Conservation (phyloP, 2,113 vertebrate species). For the Genyomyrus donnyi region DNA sequence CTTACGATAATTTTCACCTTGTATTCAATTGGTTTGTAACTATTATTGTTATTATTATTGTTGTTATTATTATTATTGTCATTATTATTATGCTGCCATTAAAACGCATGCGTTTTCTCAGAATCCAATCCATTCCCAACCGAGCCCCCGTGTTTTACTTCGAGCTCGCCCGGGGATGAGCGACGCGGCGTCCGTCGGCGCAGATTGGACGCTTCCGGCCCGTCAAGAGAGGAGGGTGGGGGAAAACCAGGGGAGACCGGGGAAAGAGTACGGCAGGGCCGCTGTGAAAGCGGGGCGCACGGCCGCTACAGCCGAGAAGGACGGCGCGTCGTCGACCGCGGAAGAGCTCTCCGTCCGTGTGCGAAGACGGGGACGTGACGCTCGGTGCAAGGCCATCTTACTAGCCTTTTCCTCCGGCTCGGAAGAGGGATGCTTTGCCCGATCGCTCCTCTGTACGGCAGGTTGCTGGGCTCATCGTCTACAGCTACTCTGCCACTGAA, state of each 20-base stretch:
- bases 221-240: slow-evolving; percentile 3
- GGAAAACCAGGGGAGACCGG: slow-evolving; percentile 17
- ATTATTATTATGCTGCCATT: not conserved
- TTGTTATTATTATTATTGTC: not conserved
- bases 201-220: slow-evolving; percentile 24
- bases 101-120: not conserved
- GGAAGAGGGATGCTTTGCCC: not conserved
- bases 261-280: slow-evolving; percentile 15
- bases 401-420: not conserved
- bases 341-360: slow-evolving; percentile 3
- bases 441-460: not conserved
- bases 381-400: not conserved
- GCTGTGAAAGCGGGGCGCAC: not conserved
- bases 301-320: slow-evolving; percentile 14
- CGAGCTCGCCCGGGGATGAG: not conserved
- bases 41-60: not conserved
- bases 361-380: not conserved
- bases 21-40: not conserved
- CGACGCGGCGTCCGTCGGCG: slow-evolving; percentile 1
- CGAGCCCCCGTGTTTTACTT: slow-evolving; percentile 14
- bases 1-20: not conserved
- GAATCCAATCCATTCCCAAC: not conserved
- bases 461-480: not conserved
- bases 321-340: slow-evolving; percentile 9
- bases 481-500: not conserved